Evolutionary conservation across 2,888 invertebrate species (phyloP), one percentile per base, ranked within the genome.

Genomic region (Drosophila lutescens): DNA sequence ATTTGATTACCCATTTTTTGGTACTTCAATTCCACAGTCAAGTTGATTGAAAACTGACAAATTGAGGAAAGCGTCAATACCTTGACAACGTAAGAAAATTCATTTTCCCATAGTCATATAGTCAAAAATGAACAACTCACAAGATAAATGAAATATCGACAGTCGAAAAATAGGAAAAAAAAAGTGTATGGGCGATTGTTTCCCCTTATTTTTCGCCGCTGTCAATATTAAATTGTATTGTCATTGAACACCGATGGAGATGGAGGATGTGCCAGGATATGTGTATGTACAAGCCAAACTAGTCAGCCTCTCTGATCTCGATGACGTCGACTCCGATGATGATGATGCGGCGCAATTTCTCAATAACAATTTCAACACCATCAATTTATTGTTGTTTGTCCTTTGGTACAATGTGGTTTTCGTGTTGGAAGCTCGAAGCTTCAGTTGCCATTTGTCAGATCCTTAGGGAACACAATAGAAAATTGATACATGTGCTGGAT

Each of bases 311-410:
- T 85, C 82, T 87, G 83, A 83, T 83, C 88, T 72, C 73, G 71
- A 82, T 78, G 86, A 80, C 71, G 78, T 70, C 79, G 86, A 23
- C 13, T 53, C 53, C 43, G 55, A 54, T 66, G 79, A 74, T 68
- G 77, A 51, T 74, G 88, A 87, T 79, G 76, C 74, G 67, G 78
- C 62, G 79, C 83, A 78, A 87, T 87, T 82, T 79, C 65, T 87
- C 73, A 70, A 72, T 53, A 79, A 77, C 87, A 71, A 56, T 81
- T 78, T 82, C 61, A 87, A 70, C 83, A 76, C 85, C 88, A 82
- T 87, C 82, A 84, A 85, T 83, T 79, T 84, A 68, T 74, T 59
- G 61, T 74, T 60, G 38, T 56, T 43, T 34, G 59, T 59, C 53
- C 61, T 66, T 56, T 56, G 73, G 66, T 83, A 44, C 51, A 40